These are phyloP conservation scores for Eupleurogrammus muticus DNA, from an alignment of 2,797 vertebrate species.

Conservation along the genomic window DNA sequence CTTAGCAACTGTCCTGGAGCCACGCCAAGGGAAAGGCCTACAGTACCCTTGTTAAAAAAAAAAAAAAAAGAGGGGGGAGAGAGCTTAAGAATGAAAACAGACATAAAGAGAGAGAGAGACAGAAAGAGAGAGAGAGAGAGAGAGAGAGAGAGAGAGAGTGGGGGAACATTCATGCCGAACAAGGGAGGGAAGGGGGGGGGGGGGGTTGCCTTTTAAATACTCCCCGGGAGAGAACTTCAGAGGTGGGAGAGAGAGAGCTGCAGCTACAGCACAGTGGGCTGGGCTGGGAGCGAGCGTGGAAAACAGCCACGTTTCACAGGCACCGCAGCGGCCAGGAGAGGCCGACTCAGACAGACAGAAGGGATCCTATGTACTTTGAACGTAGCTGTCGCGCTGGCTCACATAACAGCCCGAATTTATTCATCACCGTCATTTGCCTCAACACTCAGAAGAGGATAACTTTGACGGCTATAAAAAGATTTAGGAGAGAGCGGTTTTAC, in stretches of 20 bases:
- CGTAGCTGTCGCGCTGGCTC: conserved; percentile 44
- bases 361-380: conserved; percentile 49
- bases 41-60: conserved; percentile 67
- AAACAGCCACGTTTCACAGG: conserved; percentile 84
- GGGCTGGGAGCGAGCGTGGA: conserved; percentile 72
- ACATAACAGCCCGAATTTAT: conserved; percentile 22
- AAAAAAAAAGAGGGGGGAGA: conserved; percentile 28
- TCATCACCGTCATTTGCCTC: conserved; percentile 1
- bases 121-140: conserved; percentile 22
- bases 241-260: conserved; percentile 58
- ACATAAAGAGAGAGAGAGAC: conserved; percentile 47
- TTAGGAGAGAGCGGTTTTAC: neutral
- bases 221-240: conserved; percentile 74
- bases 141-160: conserved; percentile 19
- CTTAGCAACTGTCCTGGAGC: conserved; percentile 85
- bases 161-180: conserved; percentile 43
- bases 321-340: conserved; percentile 65
- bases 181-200: conserved; percentile 43
- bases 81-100: conserved; percentile 67
- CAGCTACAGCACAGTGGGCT: conserved; percentile 58
- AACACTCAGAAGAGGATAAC: conserved; percentile 5
- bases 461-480: conserved; percentile 21
- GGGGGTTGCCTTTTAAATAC: conserved; percentile 71
- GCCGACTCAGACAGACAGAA: conserved; percentile 64
- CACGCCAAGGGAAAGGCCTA: conserved; percentile 76